These are phyloP conservation scores for Lydus trimaculatus DNA, from an alignment of 2,888 invertebrate genomes.

Conservation along the genomic window DNA sequence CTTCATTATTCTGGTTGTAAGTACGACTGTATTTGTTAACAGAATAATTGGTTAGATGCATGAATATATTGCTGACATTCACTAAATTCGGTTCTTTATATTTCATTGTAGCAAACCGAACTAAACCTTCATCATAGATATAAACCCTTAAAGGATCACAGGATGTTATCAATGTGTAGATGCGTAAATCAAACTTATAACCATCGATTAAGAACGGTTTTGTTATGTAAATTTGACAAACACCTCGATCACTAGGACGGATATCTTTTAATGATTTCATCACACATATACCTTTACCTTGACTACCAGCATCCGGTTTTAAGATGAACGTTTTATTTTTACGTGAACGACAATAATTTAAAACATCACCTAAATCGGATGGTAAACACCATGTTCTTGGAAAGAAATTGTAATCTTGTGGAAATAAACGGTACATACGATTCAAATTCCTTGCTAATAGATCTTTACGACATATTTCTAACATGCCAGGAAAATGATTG, in stretches of 20 bases:
- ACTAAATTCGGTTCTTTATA: constrained; percentile 84
- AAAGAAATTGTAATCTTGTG: constrained; percentile 90
- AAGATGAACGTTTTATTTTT: constrained; percentile 83
- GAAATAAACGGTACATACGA: constrained; percentile 87
- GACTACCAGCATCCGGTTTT: constrained; percentile 91
- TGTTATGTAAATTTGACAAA: constrained; percentile 81
- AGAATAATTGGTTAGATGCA: constrained; percentile 95
- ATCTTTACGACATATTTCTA: constrained; percentile 76
- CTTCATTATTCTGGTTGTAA: constrained; percentile 83
- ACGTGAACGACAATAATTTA: constrained; percentile 73
- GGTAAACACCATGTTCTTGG: constrained; percentile 95
- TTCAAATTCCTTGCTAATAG: constrained; percentile 87
- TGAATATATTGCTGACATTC: constrained; percentile 87
- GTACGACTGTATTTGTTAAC: constrained; percentile 90
- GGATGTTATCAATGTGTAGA: constrained; percentile 88
- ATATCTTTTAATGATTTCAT: constrained; percentile 83
- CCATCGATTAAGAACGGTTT: constrained; percentile 88
- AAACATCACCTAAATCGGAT: constrained; percentile 81
- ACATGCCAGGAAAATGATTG: constrained; percentile 77
- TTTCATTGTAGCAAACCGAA: constrained; percentile 86
- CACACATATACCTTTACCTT: constrained; percentile 88
- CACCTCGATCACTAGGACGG: constrained; percentile 81
- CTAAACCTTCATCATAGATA: constrained; percentile 91
- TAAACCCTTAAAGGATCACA: constrained; percentile 90
- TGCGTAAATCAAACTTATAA: constrained; percentile 90